phyloP scores from a whole-genome alignment of 1,140 invertebrate genomes.

The Acromyrmex charruanus region DNA sequence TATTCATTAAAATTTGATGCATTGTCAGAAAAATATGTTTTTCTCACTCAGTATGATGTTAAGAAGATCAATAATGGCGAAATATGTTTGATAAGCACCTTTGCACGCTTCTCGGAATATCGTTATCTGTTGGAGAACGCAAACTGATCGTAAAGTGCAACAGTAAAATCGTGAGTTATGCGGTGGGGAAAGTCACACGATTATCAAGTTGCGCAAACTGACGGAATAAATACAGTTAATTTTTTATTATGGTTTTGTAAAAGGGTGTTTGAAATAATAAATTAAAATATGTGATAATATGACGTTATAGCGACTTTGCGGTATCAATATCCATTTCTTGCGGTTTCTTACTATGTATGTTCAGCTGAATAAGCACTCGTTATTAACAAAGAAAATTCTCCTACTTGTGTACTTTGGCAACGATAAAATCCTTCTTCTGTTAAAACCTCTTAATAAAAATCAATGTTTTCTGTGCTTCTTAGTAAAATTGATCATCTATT shows the following conservation, averaged over 20 bases:
- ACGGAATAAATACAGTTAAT: neutral
- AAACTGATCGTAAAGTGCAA: conserved; percentile 23
- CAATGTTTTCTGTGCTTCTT: neutral
- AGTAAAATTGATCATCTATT: neutral
- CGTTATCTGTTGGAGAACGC: conserved; percentile 25
- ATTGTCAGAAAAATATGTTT: neutral
- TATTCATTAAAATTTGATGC: neutral
- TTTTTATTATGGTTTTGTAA: conserved; percentile 22
- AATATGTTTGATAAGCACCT: conserved; percentile 27
- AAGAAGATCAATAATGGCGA: neutral
- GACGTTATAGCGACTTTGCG: neutral
- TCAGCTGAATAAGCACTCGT: conserved; percentile 32
- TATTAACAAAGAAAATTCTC: neutral
- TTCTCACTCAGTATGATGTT: neutral
- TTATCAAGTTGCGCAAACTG: conserved; percentile 19
- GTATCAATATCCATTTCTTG: neutral
- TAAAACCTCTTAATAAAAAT: neutral
- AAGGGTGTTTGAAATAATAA: neutral
- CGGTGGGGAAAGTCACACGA: conserved; percentile 28
- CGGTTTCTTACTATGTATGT: neutral
- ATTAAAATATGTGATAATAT: conserved; percentile 10
- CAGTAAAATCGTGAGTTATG: conserved; percentile 33
- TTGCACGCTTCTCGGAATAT: conserved; percentile 15
- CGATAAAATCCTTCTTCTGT: neutral
- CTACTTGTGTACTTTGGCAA: neutral